phyloP scores from a whole-genome alignment of 2,113 vertebrate genomes.

The Rhynchomys soricoides region DNA sequence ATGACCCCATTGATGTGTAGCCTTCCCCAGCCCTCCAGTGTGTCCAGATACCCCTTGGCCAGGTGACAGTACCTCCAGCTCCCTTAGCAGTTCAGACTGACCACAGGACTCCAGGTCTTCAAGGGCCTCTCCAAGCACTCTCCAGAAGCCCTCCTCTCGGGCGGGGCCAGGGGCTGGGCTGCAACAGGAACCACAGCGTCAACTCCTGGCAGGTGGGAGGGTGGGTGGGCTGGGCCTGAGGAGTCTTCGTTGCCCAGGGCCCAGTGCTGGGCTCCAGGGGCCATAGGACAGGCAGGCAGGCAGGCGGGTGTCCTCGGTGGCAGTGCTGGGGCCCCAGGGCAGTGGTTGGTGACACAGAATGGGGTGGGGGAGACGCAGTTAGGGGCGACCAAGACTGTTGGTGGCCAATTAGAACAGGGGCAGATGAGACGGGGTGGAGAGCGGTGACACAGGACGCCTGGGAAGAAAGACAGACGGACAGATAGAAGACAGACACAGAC shows the following conservation, averaged over 20 bases:
- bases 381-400: slow-evolving; percentile 90
- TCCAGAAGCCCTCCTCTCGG: slow-evolving; percentile 96
- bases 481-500: slow-evolving; percentile 85
- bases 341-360: slow-evolving; percentile 88
- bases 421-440: slow-evolving; percentile 91
- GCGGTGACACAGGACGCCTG: slow-evolving; percentile 96
- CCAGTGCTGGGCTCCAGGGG: slow-evolving; percentile 84
- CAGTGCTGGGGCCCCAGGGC: slow-evolving; percentile 88
- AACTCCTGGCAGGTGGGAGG: slow-evolving; percentile 84
- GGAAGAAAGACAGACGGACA: slow-evolving; percentile 92
- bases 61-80: slow-evolving; percentile 92
- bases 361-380: slow-evolving; percentile 88
- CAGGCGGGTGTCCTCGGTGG: slow-evolving; percentile 86
- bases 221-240: slow-evolving; percentile 84
- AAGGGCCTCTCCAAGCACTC: slow-evolving; percentile 92
- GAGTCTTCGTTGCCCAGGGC: slow-evolving; percentile 85
- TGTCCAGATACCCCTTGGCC: neutral
- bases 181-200: slow-evolving; percentile 93
- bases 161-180: slow-evolving; percentile 94
- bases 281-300: slow-evolving; percentile 84
- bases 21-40: neutral
- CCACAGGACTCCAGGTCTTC: slow-evolving; percentile 99
- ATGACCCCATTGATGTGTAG: neutral
- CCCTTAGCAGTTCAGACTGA: slow-evolving; percentile 97
- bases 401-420: slow-evolving; percentile 94